Conservation (phyloP, 2,797 vertebrate species). For the Dromococcyx pavoninus region DNA sequence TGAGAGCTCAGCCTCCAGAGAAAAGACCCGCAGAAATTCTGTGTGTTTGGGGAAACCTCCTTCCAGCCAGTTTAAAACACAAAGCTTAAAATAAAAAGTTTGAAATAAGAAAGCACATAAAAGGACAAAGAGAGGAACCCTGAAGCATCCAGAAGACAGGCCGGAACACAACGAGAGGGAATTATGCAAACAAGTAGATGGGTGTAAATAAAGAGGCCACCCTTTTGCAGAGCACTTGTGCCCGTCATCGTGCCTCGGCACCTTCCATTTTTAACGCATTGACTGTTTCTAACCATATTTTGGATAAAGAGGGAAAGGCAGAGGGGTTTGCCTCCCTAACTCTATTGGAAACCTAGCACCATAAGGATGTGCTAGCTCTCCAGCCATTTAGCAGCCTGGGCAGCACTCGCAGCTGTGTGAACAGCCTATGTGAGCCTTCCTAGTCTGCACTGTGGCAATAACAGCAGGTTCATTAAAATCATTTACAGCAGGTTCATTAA, state of each 20-base stretch:
- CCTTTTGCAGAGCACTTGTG: not conserved
- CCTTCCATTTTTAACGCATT: not conserved
- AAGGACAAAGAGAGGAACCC: not conserved
- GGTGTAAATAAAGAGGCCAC: not conserved
- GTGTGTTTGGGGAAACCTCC: not conserved
- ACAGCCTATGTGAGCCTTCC: not conserved
- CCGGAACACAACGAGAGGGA: not conserved
- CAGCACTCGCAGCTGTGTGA: accelerated
- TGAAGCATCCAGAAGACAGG: not conserved
- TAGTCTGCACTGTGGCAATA: not conserved
- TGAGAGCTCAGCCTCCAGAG: not conserved
- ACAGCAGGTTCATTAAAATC: no score
- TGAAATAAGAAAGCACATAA: not conserved
- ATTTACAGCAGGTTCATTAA: no score
- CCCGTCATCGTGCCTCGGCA: accelerated
- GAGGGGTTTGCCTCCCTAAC: not conserved
- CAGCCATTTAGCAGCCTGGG: not conserved
- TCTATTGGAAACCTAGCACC: not conserved
- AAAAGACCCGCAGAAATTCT: not conserved
- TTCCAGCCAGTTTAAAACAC: not conserved
- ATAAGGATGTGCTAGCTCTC: not conserved
- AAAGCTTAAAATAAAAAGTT: not conserved
- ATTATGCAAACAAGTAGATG: not conserved
- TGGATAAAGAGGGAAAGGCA: not conserved
- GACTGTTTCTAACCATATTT: not conserved